Evolutionary conservation across 2,113 vertebrate genomes (phyloP).

Genomic region (Burhinus bistriatus): DNA sequence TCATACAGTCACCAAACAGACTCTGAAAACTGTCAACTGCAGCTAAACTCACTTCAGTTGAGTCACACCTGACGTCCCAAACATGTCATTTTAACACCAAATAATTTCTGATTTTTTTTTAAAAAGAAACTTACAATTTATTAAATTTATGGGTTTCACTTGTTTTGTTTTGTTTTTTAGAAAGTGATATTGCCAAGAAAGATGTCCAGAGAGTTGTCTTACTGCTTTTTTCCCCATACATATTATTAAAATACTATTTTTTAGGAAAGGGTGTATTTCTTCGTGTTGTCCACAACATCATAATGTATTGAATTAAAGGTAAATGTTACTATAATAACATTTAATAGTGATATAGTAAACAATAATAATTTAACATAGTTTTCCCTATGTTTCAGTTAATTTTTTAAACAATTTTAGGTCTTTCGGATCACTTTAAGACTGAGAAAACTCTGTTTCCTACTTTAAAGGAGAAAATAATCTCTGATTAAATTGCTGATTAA

Average conservation of each 20-base stretch:
- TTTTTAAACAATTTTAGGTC: not conserved
- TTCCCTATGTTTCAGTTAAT: not conserved
- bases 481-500: slow-evolving; percentile 32
- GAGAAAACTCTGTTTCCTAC: not conserved
- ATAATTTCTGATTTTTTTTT: not conserved
- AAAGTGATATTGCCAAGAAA: not conserved
- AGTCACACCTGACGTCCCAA: not conserved
- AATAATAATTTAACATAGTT: not conserved
- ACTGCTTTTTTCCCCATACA: not conserved
- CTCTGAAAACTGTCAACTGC: not conserved
- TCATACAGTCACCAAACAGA: not conserved
- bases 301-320: not conserved
- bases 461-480: slow-evolving; percentile 1
- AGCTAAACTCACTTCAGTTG: not conserved
- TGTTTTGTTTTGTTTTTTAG: not conserved
- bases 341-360: not conserved
- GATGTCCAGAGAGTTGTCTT: not conserved
- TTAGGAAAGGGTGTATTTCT: not conserved
- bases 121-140: not conserved
- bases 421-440: not conserved
- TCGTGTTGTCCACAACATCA: not conserved
- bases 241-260: not conserved
- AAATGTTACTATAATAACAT: not conserved
- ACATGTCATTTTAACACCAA: not conserved
- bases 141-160: rapidly evolving